Evolutionary conservation across 1,140 invertebrate species (phyloP).

Genomic region (Calosoma granatense): DNA sequence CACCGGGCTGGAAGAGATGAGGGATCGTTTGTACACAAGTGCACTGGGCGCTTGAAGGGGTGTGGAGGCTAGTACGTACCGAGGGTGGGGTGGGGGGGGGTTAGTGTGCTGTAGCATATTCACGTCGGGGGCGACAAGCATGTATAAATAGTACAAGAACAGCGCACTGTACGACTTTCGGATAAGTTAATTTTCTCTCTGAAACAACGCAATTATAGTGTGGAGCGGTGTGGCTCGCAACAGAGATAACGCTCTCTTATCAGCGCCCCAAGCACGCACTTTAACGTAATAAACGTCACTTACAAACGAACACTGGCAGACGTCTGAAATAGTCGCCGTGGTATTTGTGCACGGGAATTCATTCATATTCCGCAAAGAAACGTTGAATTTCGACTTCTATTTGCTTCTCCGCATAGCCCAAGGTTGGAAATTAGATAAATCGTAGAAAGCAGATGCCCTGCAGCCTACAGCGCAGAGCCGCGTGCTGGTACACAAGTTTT

Average conservation of each 20-base stretch:
- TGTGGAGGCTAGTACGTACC: too few species aligned
- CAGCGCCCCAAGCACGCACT: slow-evolving; percentile 23
- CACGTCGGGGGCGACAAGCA: too few species aligned
- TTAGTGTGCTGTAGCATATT: too few species aligned
- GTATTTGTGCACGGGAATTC: not conserved
- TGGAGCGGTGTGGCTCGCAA: slow-evolving; percentile 14
- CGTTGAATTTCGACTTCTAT: not conserved
- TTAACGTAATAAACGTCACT: slow-evolving; percentile 26
- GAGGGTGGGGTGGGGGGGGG: too few species aligned
- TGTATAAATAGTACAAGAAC: slow-evolving; percentile 6
- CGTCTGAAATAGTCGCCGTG: not conserved
- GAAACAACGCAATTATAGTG: slow-evolving; percentile 23
- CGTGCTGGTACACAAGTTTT: too few species aligned
- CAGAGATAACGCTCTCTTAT: slow-evolving; percentile 21
- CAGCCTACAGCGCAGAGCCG: too few species aligned
- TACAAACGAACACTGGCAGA: slow-evolving; percentile 22
- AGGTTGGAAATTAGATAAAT: not conserved
- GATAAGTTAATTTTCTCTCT: slow-evolving; percentile 26
- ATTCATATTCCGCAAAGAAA: not conserved
- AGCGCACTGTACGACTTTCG: slow-evolving; percentile 13
- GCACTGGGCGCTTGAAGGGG: too few species aligned
- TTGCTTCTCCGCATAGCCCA: not conserved
- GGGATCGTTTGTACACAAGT: too few species aligned
- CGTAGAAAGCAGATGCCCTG: not conserved
- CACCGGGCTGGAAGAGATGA: too few species aligned